These are phyloP conservation scores for Coreius guichenoti DNA, from an alignment of 2,797 vertebrate species.

Conservation along the genomic window DNA sequence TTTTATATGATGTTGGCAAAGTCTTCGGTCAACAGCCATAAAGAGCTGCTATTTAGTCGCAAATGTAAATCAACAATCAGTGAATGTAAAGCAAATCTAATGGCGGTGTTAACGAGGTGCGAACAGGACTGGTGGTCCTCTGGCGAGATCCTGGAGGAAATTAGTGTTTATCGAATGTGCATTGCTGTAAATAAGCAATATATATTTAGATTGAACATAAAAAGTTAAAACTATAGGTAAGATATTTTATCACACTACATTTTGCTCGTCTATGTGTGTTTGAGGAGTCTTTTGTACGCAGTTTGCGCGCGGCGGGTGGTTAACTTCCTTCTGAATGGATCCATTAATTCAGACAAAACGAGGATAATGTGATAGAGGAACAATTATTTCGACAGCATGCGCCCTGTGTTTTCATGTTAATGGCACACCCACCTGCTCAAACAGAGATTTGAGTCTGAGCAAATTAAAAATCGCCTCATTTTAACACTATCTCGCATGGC, in stretches of 20 bases:
- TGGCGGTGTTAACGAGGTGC: constrained; percentile 88
- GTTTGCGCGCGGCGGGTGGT: constrained; percentile 73
- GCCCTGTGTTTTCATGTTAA: constrained; percentile 67
- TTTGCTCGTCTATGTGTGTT: too few species aligned
- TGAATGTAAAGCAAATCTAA: constrained; percentile 84
- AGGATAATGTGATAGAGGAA: constrained; percentile 71
- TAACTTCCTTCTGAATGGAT: constrained; percentile 74
- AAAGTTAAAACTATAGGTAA: neutral
- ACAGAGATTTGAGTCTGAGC: constrained; percentile 45
- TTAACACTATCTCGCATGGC: neutral
- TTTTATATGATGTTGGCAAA: constrained; percentile 77
- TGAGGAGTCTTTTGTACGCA: neutral
- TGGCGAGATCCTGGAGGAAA: neutral
- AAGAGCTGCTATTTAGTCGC: constrained; percentile 61
- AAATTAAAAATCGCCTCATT: neutral
- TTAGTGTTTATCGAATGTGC: neutral
- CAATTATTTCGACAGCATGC: constrained; percentile 65
- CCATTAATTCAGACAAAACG: constrained; percentile 80
- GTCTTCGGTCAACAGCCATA: constrained; percentile 74
- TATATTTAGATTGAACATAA: neutral
- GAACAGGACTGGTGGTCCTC: constrained; percentile 70
- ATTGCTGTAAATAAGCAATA: neutral
- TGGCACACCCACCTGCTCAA: constrained; percentile 67
- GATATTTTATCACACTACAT: neutral
- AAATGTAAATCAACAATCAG: constrained; percentile 88